Evolutionary conservation across 2,888 invertebrate genomes (phyloP), one percentile per base, ranked within the genome.

Genomic region (Zhuqinia jingwanae): DNA sequence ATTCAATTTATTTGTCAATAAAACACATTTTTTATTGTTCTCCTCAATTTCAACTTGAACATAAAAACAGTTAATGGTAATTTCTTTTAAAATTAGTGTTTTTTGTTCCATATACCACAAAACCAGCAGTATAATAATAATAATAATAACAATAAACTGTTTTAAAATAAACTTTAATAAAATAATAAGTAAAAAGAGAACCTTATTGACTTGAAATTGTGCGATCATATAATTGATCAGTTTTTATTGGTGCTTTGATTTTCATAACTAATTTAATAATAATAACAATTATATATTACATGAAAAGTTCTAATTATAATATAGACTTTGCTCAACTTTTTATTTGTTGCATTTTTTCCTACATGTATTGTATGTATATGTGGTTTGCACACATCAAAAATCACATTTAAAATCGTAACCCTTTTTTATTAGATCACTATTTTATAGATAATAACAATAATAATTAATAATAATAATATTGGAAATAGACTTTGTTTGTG

Each of bases 341-440:
- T 65, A 36, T 13, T 25, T 63, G 42, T 68, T 68, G 68, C 68
- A 68, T 68, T 68, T 68, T 6, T 11, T n/a, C n/a, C n/a, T n/a
- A n/a, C n/a, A n/a, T n/a, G n/a, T n/a, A n/a, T n/a, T n/a, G n/a
- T n/a, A n/a, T n/a, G n/a, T n/a, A n/a, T n/a, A n/a, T 20, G 42
- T 68, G 68, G 68, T 68, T 68, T 68, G 68, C 68, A 68, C 68
- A 68, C 45, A 45, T 68, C 20, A 20, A 65, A 25, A 68, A 68
- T 68, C 68, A 68, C 68, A 68, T 45, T 65, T 42, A 17, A 68
- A 68, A 68, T 5, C 36, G 68, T 68, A 22, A 68, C 45, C 68
- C 2, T 45, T 68, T 1, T n/a, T n/a, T n/a, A n/a, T 1, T 45
- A 65, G 17, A 36, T 17, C n/a, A 63, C 36, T 63, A 27, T 27